phyloP scores from a whole-genome alignment of 1,140 invertebrate genomes.

The Sipha flava region DNA sequence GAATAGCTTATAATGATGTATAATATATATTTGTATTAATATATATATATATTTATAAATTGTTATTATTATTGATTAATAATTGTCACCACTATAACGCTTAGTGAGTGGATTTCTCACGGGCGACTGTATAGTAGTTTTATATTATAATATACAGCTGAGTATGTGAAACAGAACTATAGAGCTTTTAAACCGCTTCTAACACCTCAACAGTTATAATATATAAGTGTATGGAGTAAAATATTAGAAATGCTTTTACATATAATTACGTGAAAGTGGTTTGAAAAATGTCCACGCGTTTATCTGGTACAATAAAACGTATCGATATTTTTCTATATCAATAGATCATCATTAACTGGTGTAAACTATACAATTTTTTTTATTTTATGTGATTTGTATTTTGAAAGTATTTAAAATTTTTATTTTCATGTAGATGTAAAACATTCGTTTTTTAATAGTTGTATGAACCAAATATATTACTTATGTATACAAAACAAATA shows the following conservation, averaged over 20 bases:
- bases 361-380: too few species aligned
- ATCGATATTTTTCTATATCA: too few species aligned
- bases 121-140: background rate
- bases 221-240: background rate
- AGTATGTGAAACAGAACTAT: background rate
- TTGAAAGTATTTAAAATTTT: too few species aligned
- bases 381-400: too few species aligned
- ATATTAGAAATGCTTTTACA: slow-evolving; percentile 1
- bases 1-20: background rate
- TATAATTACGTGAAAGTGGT: background rate
- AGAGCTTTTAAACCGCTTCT: slow-evolving; percentile 19
- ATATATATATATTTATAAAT: background rate
- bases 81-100: background rate
- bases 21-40: background rate
- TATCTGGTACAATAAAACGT: background rate
- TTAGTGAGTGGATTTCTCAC: background rate
- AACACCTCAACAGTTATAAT: background rate
- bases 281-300: background rate
- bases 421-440: too few species aligned
- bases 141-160: background rate
- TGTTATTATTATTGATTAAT: background rate
- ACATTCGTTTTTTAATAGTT: too few species aligned
- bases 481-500: too few species aligned
- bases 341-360: too few species aligned
- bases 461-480: too few species aligned